Evolutionary conservation across 2,113 vertebrate genomes (phyloP), one percentile per base, ranked within the genome.

Genomic region (Strix uralensis): DNA sequence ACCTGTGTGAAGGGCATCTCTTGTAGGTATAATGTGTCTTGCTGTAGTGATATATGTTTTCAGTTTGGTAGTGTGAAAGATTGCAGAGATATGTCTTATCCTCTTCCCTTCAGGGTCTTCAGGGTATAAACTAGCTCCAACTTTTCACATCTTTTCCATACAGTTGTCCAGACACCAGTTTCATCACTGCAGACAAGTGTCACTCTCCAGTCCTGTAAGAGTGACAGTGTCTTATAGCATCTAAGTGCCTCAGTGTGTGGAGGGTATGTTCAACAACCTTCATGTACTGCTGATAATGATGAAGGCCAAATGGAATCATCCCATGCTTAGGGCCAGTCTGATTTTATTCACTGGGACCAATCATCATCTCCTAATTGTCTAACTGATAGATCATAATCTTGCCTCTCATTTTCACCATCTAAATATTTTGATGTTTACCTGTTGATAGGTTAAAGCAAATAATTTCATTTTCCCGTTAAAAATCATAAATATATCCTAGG

Each of bases 401-500:
- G 83, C 30, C 47, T 92, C 62, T 72, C 1, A 1, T 65, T 86
- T 90, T 65, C 44, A 90, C 44, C 75, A 69, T 80, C 11, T 67
- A 77, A 74, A 12, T 65, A 63, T 92, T 86, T 79, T 67, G 44
- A 26, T 36, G 46, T 58, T 94, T 94, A 46, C 18, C 32, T 67
- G 13, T 81, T 69, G n/a, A 17, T n/a, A 55, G 2, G 27, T 67
- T 85, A 90, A 91, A 63, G 30, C 18, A 63, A 89, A 52, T 83
- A 52, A 26, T 84, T 84, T 82, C 0, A 46, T 86, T 95, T 96
- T 91, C 79, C 34, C 55, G 62, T 84, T 94, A 91, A 96, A 93
- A 95, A 25, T 73, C 15, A 77, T 23, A 25, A 46, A 34, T 58
- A 71, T 36, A 14, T 72, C 18, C 25, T 66, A 30, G 47, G 40